These are phyloP conservation scores for Drosophila leontia DNA, from an alignment of 1,140 invertebrate genomes.

Conservation along the genomic window DNA sequence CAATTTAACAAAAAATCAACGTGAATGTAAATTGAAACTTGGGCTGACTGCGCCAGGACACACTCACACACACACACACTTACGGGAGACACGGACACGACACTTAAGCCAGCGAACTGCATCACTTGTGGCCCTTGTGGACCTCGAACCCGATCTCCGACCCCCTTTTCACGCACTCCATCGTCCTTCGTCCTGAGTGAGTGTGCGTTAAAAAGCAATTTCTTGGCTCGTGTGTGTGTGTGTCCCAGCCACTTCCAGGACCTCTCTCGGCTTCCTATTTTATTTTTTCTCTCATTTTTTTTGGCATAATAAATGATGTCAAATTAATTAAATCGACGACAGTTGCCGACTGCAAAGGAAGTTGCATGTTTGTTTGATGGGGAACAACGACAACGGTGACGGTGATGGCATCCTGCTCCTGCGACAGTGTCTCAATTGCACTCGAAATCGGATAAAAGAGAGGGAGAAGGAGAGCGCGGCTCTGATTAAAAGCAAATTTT, in stretches of 20 bases:
- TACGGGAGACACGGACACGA: slow-evolving; percentile 13
- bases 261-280: slow-evolving; percentile 18
- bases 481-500: slow-evolving; percentile 41
- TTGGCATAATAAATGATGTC: slow-evolving; percentile 80
- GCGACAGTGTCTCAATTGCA: slow-evolving; percentile 46
- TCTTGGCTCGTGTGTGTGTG: slow-evolving; percentile 47
- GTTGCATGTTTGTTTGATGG: slow-evolving; percentile 45
- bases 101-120: slow-evolving; percentile 44
- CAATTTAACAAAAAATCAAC: slow-evolving; percentile 82
- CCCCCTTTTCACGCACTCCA: slow-evolving; percentile 1
- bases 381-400: slow-evolving; percentile 4
- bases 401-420: slow-evolving; percentile 3
- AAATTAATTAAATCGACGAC: slow-evolving; percentile 79
- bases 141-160: neutral
- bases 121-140: slow-evolving; percentile 25
- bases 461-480: slow-evolving; percentile 29
- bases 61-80: slow-evolving; percentile 1
- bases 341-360: slow-evolving; percentile 47
- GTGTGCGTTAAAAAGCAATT: slow-evolving; percentile 77
- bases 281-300: slow-evolving; percentile 25
- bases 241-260: slow-evolving; percentile 20
- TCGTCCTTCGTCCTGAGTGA: slow-evolving; percentile 10
- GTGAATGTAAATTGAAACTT: slow-evolving; percentile 79
- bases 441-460: slow-evolving; percentile 51
- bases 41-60: slow-evolving; percentile 27